Evolutionary conservation across 2,113 vertebrate species (phyloP).

Genomic region (Oncorhynchus keta): DNA sequence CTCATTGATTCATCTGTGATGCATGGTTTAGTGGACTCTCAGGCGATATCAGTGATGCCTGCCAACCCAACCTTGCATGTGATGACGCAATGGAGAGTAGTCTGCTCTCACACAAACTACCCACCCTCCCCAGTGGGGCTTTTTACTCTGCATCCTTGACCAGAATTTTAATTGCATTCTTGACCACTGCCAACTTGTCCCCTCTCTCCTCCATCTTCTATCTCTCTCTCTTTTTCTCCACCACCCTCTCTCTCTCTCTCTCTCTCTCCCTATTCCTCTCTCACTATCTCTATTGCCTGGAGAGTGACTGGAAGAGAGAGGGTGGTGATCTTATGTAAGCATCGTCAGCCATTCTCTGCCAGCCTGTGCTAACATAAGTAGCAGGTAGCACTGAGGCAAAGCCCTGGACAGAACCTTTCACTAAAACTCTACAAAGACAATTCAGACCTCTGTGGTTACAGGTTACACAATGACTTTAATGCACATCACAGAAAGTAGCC

Average conservation of each 20-base stretch:
- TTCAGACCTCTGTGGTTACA: conserved; percentile 26
- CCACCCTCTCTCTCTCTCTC: conserved; percentile 2
- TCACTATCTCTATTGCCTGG: neutral
- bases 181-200: conserved; percentile 29
- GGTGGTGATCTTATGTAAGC: neutral
- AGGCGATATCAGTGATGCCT: neutral
- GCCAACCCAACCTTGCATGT: neutral
- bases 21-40: conserved; percentile 2
- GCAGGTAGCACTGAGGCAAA: conserved; percentile 7
- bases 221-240: neutral
- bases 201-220: neutral
- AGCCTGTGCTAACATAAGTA: conserved; percentile 7
- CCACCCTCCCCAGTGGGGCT: conserved; percentile 8
- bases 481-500: neutral
- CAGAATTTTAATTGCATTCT: conserved; percentile 45
- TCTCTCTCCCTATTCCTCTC: conserved; percentile 7
- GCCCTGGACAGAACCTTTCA: conserved; percentile 39
- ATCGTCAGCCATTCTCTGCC: conserved; percentile 13
- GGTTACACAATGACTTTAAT: conserved; percentile 31
- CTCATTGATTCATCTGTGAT: neutral
- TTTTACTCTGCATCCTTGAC: conserved; percentile 12
- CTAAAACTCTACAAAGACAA: conserved; percentile 29
- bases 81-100: neutral
- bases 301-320: neutral
- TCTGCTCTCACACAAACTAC: conserved; percentile 22